phyloP scores from a whole-genome alignment of 2,888 invertebrate species.

The Steinernema carpocapsae region DNA sequence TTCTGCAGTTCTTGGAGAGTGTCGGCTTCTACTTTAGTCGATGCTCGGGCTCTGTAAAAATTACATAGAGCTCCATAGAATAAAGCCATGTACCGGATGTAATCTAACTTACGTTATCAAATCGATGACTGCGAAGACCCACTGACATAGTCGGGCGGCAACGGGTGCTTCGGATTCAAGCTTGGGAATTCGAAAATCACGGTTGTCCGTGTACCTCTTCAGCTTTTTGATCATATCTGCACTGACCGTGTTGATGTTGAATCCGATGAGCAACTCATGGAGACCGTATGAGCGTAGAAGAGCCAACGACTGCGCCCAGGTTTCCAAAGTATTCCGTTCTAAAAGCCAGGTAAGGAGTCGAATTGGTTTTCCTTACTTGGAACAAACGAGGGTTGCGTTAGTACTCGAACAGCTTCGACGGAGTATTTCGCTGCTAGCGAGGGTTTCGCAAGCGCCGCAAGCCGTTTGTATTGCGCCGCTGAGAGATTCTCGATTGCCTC shows the following conservation, averaged over 20 bases:
- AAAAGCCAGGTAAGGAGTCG: conserved; percentile 30
- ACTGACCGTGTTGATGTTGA: conserved; percentile 41
- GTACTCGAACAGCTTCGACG: conserved; percentile 41
- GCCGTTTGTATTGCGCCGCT: conserved; percentile 40
- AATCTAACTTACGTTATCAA: conserved; percentile 41
- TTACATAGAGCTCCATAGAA: too few species aligned
- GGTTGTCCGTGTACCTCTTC: conserved; percentile 49
- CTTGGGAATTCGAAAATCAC: conserved; percentile 50
- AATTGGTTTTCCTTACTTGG: conserved; percentile 32
- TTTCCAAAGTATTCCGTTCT: conserved; percentile 54
- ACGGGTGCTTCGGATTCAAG: conserved; percentile 47
- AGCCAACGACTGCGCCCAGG: conserved; percentile 50
- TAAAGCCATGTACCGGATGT: too few species aligned
- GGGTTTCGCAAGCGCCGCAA: conserved; percentile 43
- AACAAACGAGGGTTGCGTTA: conserved; percentile 40
- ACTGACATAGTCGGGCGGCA: conserved; percentile 46
- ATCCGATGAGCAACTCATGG: conserved; percentile 32
- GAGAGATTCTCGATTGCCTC: conserved; percentile 21
- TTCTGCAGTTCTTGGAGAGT: neutral
- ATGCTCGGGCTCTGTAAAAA: neutral
- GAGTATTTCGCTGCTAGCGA: conserved; percentile 40
- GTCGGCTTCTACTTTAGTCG: neutral
- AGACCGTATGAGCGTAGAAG: conserved; percentile 45
- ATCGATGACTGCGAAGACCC: conserved; percentile 40
- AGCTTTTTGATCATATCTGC: conserved; percentile 46